A percentile compares a stretch with the other conserved stretches of the same genome.
Conservation (phyloP, 2,888 invertebrate species). For the Ryuthela nishihirai region DNA sequence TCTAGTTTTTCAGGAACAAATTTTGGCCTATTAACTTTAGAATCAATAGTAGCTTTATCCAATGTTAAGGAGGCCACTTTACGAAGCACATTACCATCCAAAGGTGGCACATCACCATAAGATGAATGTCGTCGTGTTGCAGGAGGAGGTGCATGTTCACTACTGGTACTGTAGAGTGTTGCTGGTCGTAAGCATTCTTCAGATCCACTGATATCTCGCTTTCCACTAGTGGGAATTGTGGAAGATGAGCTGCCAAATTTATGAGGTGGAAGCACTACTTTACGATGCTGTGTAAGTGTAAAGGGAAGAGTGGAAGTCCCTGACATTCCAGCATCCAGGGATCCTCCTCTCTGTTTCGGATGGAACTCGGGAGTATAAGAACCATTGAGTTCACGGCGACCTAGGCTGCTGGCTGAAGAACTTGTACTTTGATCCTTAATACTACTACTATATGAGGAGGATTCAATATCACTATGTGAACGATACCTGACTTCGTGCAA, state of each 20-base stretch:
- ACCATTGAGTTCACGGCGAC: conserved; percentile 7
- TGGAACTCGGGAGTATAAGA: not conserved
- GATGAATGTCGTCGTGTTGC: conserved; percentile 37
- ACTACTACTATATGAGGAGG: conserved; percentile 19
- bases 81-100: conserved; percentile 63
- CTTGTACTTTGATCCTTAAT: conserved; percentile 15
- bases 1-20: conserved; percentile 81
- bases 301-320: conserved; percentile 22
- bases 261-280: conserved; percentile 38
- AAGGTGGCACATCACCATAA: conserved; percentile 34
- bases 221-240: conserved; percentile 7
- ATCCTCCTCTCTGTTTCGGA: conserved; percentile 5
- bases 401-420: conserved; percentile 4
- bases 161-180: conserved; percentile 15
- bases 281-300: conserved; percentile 31
- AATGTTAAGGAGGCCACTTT: conserved; percentile 79
- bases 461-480: conserved; percentile 1
- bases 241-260: conserved; percentile 12
- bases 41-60: conserved; percentile 65
- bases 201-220: conserved; percentile 19
- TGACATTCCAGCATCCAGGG: conserved; percentile 6
- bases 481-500: conserved; percentile 18
- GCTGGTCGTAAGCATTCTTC: conserved; percentile 31
- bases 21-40: conserved; percentile 65
- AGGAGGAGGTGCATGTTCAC: too few relatives aligned